These are phyloP conservation scores for Drosophila paramelanica DNA, from an alignment of 2,888 invertebrate species.

Conservation along the genomic window DNA sequence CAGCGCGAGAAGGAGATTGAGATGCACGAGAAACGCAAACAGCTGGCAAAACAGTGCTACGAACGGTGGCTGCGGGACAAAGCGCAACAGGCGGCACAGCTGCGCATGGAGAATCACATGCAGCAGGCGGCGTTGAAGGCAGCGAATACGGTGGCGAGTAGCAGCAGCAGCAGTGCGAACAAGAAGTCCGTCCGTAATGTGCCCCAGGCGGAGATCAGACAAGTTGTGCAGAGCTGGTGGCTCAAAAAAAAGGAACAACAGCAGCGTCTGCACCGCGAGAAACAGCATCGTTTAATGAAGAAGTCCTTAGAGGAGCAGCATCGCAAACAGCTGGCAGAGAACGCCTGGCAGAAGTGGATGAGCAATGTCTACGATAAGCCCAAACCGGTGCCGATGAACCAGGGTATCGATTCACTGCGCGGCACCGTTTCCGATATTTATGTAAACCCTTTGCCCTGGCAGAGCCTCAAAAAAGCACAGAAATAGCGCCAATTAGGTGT, in stretches of 20 bases:
- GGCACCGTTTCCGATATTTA: slow-evolving; percentile 82
- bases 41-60: slow-evolving; percentile 70
- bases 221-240: slow-evolving; percentile 56
- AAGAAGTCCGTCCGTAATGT: slow-evolving; percentile 25
- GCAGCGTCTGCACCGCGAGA: slow-evolving; percentile 64
- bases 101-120: slow-evolving; percentile 27
- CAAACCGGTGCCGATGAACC: slow-evolving; percentile 84
- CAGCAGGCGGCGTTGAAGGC: slow-evolving; percentile 5
- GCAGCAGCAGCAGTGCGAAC: not conserved
- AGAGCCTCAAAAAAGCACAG: slow-evolving; percentile 6
- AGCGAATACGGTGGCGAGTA: not conserved
- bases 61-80: slow-evolving; percentile 79
- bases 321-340: slow-evolving; percentile 66
- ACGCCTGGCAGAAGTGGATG: slow-evolving; percentile 82
- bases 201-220: slow-evolving; percentile 40
- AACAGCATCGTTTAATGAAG: slow-evolving; percentile 39
- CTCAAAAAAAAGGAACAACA: slow-evolving; percentile 68
- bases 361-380: slow-evolving; percentile 79
- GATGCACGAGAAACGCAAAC: slow-evolving; percentile 63
- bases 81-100: slow-evolving; percentile 26
- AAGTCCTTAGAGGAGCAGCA: slow-evolving; percentile 47
- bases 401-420: slow-evolving; percentile 82
- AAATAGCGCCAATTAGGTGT: not conserved
- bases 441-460: slow-evolving; percentile 82
- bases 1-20: slow-evolving; percentile 47